A percentile compares a stretch with the other conserved stretches of the same genome.
phyloP scores from a whole-genome alignment of 2,888 invertebrate species.

The Drosophila helvetica region DNA sequence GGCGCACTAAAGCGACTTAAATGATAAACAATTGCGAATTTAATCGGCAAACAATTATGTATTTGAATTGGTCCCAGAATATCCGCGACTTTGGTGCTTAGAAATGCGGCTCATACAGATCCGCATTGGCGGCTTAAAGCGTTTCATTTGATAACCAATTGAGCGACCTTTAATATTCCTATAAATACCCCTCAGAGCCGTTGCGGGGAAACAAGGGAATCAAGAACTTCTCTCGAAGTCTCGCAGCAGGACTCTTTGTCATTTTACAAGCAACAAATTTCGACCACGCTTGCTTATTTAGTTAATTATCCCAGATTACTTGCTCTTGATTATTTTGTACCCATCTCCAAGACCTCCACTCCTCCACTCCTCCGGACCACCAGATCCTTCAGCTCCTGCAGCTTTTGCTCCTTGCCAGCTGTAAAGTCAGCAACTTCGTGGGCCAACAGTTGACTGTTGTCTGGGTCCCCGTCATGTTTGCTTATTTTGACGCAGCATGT shows the following conservation, averaged over 20 bases:
- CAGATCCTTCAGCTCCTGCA: conserved; percentile 15
- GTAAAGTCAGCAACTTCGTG: conserved; percentile 73
- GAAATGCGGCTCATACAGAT: no score
- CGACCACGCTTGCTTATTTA: conserved; percentile 72
- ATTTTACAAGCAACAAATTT: conserved; percentile 67
- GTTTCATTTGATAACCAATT: not conserved
- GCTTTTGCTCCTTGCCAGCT: conserved; percentile 35
- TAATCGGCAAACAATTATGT: conserved; percentile 1
- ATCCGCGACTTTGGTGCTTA: no score
- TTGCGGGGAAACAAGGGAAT: not conserved
- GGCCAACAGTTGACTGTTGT: conserved; percentile 10
- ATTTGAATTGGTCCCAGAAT: no score
- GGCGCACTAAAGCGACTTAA: conserved; percentile 34
- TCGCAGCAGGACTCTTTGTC: conserved; percentile 45
- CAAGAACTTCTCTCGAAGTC: not conserved
- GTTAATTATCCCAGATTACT: conserved; percentile 78
- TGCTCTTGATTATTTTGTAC: conserved; percentile 74
- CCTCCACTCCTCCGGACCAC: no score
- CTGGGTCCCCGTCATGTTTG: conserved; percentile 63
- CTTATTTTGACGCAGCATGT: conserved; percentile 76
- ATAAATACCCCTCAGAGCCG: not conserved
- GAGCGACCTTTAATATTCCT: not conserved
- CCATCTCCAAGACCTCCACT: conserved; percentile 16
- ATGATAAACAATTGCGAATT: conserved; percentile 35
- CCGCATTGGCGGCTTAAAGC: not conserved